Evolutionary conservation across 1,140 invertebrate species (phyloP).

Genomic region (Tetragonula clypearis): DNA sequence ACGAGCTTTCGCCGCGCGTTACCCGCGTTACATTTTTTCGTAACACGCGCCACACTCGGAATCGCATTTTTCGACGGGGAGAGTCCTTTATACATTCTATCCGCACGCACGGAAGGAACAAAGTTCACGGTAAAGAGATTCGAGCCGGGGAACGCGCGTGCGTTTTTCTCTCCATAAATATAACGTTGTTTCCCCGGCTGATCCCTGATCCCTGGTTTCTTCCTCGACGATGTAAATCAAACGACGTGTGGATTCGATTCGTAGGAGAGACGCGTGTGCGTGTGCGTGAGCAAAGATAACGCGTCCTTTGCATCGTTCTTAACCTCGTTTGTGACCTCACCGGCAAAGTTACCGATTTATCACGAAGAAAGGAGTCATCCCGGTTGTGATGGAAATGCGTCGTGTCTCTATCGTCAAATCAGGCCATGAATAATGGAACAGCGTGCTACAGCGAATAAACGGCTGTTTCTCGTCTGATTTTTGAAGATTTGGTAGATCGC

Average conservation of each 20-base stretch:
- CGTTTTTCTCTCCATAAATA: not conserved
- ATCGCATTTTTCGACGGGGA: too few relatives aligned
- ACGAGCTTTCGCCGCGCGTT: too few relatives aligned
- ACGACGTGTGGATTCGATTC: conserved; percentile 10
- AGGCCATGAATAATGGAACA: conserved; percentile 27
- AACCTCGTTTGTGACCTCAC: conserved; percentile 47
- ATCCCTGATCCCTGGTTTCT: not conserved
- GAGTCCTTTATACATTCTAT: not conserved
- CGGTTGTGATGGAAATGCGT: conserved; percentile 48
- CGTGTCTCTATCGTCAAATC: conserved; percentile 21
- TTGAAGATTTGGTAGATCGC: not conserved
- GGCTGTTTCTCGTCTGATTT: not conserved
- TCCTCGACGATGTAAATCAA: conserved; percentile 8
- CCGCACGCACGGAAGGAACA: not conserved
- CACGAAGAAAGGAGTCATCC: conserved; percentile 27
- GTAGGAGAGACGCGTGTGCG: not conserved
- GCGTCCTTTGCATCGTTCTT: conserved; percentile 54
- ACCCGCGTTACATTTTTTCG: too few relatives aligned
- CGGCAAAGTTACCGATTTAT: conserved; percentile 52
- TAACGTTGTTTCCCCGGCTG: not conserved
- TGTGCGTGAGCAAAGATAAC: conserved; percentile 42
- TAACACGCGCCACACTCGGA: too few relatives aligned
- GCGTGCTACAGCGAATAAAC: not conserved
- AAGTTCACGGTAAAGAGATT: not conserved
- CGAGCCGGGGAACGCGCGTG: too few relatives aligned